Conservation (phyloP, 2,888 invertebrate genomes). For the Tolmerus cingulatus region DNA sequence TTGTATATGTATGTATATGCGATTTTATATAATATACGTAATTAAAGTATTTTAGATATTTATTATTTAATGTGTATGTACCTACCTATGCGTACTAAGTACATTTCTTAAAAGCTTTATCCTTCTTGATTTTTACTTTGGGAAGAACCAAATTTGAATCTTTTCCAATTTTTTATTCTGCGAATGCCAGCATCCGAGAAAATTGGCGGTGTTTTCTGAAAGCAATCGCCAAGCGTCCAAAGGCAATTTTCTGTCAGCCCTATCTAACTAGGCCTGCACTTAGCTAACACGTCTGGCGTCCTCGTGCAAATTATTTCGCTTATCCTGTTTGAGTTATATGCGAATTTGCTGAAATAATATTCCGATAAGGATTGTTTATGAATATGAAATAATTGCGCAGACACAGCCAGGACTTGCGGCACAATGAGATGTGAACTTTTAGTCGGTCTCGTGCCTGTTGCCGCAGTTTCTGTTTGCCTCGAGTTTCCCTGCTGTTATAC, state of each 20-base stretch:
- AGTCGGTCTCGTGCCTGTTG: not conserved
- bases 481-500: not conserved
- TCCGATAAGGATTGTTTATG: constrained; percentile 6
- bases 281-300: not conserved
- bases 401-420: not conserved
- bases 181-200: not conserved
- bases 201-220: not conserved
- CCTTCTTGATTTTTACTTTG: not conserved
- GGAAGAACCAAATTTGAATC: not conserved
- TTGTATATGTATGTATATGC: too few species aligned
- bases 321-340: not conserved
- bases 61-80: too few species aligned
- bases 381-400: not conserved
- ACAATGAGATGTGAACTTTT: not conserved
- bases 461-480: constrained; percentile 1
- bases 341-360: constrained; percentile 5
- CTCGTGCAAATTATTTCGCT: not conserved
- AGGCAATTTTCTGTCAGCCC: not conserved
- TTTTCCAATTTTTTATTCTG: not conserved
- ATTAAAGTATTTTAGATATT: too few species aligned
- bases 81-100: too few species aligned
- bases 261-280: not conserved
- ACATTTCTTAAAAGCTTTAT: too few species aligned
- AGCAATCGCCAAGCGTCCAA: not conserved
- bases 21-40: too few species aligned